A percentile compares a stretch with the other conserved stretches of the same genome.
phyloP scores from a whole-genome alignment of 1,140 invertebrate species.

The Rhizoglyphus robini region DNA sequence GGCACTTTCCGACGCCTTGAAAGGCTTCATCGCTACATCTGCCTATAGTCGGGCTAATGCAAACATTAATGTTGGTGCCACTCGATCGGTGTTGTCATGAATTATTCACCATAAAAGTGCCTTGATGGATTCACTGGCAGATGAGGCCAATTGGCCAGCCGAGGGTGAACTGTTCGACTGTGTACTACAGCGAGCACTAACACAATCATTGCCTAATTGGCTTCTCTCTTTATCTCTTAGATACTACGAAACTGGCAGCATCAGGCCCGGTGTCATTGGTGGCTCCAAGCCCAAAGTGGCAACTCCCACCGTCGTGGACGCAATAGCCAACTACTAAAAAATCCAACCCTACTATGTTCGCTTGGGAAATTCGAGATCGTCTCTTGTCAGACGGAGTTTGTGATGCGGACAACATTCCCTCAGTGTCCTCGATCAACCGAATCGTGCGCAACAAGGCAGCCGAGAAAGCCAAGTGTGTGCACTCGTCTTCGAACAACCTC shows the following conservation, averaged over 20 bases:
- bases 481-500: neutral
- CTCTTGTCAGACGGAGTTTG: conserved; percentile 91
- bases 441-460: conserved; percentile 91
- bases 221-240: conserved; percentile 37
- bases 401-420: conserved; percentile 95
- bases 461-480: conserved; percentile 78
- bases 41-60: neutral
- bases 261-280: conserved; percentile 96
- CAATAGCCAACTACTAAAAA: conserved; percentile 95
- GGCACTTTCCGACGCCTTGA: neutral
- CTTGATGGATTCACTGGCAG: neutral
- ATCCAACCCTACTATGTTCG: conserved; percentile 99
- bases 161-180: no score
- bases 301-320: conserved; percentile 93
- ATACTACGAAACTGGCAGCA: conserved; percentile 96
- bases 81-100: neutral
- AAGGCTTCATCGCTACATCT: no score
- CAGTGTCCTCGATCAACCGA: conserved; percentile 96
- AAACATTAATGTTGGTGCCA: neutral
- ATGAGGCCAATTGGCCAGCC: no score
- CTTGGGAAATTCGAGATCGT: conserved; percentile 96
- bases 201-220: no score
- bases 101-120: neutral
- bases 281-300: conserved; percentile 98
- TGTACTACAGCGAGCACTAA: no score